A percentile compares a stretch with the other conserved stretches of the same genome.
These are phyloP conservation scores for Pipistrellus pipistrellus DNA, from an alignment of 2,797 vertebrate species.

Conservation along the genomic window DNA sequence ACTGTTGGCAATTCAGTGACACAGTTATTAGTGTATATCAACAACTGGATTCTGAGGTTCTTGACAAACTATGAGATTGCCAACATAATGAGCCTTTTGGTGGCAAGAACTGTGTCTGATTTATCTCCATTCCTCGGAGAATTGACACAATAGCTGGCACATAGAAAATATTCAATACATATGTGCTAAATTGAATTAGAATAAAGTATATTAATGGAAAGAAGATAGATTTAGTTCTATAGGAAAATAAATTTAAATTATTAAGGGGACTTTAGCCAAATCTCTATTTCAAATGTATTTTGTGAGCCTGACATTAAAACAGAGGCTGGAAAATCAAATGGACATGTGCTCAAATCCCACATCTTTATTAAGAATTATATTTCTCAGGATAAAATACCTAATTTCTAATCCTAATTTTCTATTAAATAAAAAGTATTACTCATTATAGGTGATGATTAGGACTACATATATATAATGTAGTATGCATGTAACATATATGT, in stretches of 20 bases:
- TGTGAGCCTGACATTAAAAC: background rate
- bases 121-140: background rate
- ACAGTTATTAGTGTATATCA: background rate
- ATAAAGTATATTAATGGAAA: background rate
- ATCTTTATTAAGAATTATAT: background rate
- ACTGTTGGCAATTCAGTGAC: background rate
- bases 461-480: background rate
- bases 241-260: conserved; percentile 29
- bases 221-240: background rate
- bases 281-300: background rate
- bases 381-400: background rate
- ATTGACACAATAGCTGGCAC: background rate
- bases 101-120: background rate
- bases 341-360: background rate
- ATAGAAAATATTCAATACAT: background rate
- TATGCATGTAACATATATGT: background rate
- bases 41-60: background rate
- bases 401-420: conserved; percentile 6
- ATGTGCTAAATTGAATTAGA: conserved; percentile 23
- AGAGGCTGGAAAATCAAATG: background rate
- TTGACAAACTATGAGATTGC: background rate
- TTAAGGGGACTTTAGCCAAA: background rate
- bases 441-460: background rate
- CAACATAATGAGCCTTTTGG: background rate
- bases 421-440: background rate